A percentile compares a stretch with the other conserved stretches of the same genome.
Evolutionary conservation across 2,113 vertebrate species (phyloP).

Genomic region (Cavia porcellus): DNA sequence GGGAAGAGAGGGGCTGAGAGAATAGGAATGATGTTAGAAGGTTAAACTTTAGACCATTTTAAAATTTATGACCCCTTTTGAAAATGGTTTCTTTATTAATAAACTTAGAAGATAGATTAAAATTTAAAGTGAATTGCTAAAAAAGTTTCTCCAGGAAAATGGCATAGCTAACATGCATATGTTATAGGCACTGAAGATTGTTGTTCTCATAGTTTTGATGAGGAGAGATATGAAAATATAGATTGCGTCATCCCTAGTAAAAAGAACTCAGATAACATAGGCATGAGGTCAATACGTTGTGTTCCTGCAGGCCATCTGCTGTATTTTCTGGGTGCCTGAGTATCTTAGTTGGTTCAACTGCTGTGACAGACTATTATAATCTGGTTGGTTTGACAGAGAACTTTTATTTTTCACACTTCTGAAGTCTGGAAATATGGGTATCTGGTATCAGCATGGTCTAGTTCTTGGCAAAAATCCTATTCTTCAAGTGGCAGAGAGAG

Average conservation of each 20-base stretch:
- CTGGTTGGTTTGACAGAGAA: neutral
- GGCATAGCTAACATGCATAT: neutral
- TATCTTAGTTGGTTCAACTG: neutral
- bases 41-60: neutral
- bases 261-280: neutral
- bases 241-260: neutral
- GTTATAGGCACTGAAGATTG: neutral
- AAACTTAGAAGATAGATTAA: slow-evolving; percentile 33
- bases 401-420: neutral
- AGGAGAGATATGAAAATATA: neutral
- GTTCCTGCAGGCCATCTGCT: neutral
- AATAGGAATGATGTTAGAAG: neutral
- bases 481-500: neutral
- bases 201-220: neutral
- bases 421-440: neutral
- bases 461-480: neutral
- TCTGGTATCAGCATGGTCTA: neutral
- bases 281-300: slow-evolving; percentile 1
- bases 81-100: neutral
- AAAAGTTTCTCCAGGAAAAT: neutral
- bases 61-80: slow-evolving; percentile 2
- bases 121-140: slow-evolving; percentile 15
- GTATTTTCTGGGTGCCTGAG: neutral
- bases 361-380: neutral
- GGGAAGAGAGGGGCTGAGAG: neutral